Evolutionary conservation across 2,797 vertebrate species (phyloP), one percentile per base, ranked within the genome.

Genomic region (Enteromius trimaculatus): DNA sequence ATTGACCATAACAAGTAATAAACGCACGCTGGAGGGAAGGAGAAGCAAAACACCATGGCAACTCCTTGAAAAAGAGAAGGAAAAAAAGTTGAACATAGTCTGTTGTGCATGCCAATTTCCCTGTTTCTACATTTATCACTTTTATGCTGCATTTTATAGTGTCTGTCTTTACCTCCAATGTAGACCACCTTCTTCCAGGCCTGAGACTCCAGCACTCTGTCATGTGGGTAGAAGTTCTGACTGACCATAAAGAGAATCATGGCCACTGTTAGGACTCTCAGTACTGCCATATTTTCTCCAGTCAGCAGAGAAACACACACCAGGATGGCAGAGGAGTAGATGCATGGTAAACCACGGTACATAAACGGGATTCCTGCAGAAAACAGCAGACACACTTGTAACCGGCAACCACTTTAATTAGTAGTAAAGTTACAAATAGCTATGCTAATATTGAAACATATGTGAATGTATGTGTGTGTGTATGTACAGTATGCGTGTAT

Each of bases 211-310:
- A 99, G 92, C 82, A 98, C 94, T 81, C 94, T 92, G 89, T 99
- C 97, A 0, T 97, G 96, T 14, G 97, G 97, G 87, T 99, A 98
- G 93, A 94, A 94, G 74, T 91, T 95, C 19, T 94, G 96, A 83
- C 97, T 96, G 13, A 96, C 92, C 97, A 98, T 99, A 88, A 97
- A 97, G 19, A 96, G 90, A 85, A 96, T 94, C 96, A 98, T 97
- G 80, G 95, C 89, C n/a, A 94, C 86, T 0, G 96, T 95, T 0
- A 95, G 89, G 68, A 94, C 62, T 1, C 94, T 93, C 49, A 98
- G 92, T 77, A 96, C 37, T n/a, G 89, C 78, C 5, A 93, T 78
- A 86, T 96, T 94, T 3, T 94, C 95, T 7, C 92, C 95, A 0
- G 93, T 94, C 88, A 99, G 92, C 87, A 97, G 92, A 37, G 94